Evolutionary conservation across 2,113 vertebrate genomes (phyloP).

Genomic region (Dunckerocampus dactyliophorus): DNA sequence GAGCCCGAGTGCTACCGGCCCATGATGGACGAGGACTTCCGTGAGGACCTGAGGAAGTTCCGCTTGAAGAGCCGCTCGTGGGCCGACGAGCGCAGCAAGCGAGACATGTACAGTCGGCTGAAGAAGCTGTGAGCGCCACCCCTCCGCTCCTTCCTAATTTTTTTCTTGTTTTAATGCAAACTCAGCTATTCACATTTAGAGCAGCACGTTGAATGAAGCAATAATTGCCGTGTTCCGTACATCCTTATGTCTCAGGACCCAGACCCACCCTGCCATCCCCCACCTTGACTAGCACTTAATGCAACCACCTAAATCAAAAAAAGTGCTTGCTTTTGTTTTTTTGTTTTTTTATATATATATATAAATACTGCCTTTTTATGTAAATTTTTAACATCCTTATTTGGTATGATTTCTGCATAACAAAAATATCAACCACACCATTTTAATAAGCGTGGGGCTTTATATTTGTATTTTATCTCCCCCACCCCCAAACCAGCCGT

Average conservation of each 20-base stretch:
- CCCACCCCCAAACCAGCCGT: too few relatives aligned
- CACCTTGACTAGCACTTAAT: slow-evolving; percentile 46
- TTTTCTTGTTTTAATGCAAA: too few relatives aligned
- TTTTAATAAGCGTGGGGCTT: too few relatives aligned
- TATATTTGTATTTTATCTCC: too few relatives aligned
- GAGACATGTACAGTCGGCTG: slow-evolving; percentile 90
- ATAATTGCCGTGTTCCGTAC: too few relatives aligned
- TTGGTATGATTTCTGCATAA: neutral
- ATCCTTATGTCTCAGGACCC: too few relatives aligned
- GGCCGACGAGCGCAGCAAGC: slow-evolving; percentile 90
- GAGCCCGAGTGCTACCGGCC: slow-evolving; percentile 86
- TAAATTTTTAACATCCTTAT: slow-evolving; percentile 6
- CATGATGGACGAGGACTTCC: slow-evolving; percentile 87
- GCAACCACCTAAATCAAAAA: slow-evolving; percentile 3
- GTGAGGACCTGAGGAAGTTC: slow-evolving; percentile 82
- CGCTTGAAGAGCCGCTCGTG: slow-evolving; percentile 84
- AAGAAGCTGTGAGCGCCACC: slow-evolving; percentile 81
- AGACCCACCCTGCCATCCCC: too few relatives aligned
- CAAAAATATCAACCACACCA: too few relatives aligned
- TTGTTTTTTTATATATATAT: too few relatives aligned
- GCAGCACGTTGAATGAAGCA: too few relatives aligned
- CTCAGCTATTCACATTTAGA: too few relatives aligned
- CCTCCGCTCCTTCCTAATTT: too few relatives aligned
- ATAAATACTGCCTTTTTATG: neutral
- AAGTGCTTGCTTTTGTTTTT: neutral